Evolutionary conservation across 2,888 invertebrate genomes (phyloP).

Genomic region (Biston stratarius): DNA sequence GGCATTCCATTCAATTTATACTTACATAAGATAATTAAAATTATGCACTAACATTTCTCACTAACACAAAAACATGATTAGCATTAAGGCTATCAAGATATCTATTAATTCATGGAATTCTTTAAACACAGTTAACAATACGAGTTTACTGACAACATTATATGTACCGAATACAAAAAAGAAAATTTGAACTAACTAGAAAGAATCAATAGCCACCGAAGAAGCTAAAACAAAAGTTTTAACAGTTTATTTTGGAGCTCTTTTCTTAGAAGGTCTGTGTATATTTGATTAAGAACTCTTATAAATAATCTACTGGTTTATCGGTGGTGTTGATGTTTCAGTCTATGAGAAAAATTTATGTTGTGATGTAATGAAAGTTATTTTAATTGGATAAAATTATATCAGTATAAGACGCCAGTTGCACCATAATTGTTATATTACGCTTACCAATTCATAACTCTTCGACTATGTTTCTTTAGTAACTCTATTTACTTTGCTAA

Average conservation of each 20-base stretch:
- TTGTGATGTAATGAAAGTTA: slow-evolving; percentile 10
- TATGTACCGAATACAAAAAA: slow-evolving; percentile 62
- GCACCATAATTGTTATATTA: neutral
- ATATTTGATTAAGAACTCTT: slow-evolving; percentile 76
- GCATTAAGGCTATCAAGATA: too few relatives aligned
- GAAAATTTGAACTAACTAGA: slow-evolving; percentile 56
- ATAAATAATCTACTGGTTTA: slow-evolving; percentile 61
- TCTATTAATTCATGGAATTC: neutral
- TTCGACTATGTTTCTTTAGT: too few relatives aligned
- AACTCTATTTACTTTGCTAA: too few relatives aligned
- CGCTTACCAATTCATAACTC: neutral
- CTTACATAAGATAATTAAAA: too few relatives aligned
- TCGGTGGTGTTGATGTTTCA: slow-evolving; percentile 22
- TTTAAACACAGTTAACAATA: neutral
- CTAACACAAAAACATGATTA: too few relatives aligned
- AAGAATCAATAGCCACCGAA: slow-evolving; percentile 65
- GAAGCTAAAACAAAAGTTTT: slow-evolving; percentile 76
- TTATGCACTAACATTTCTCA: too few relatives aligned
- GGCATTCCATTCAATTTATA: too few relatives aligned
- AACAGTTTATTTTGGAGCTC: slow-evolving; percentile 66
- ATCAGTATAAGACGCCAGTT: neutral
- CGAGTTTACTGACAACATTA: slow-evolving; percentile 41
- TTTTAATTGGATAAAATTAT: slow-evolving; percentile 9
- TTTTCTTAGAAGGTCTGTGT: slow-evolving; percentile 70
- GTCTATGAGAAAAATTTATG: slow-evolving; percentile 20